Evolutionary conservation across 37 sponge, comb jelly and placozoan species (phyloP).

Genomic region (Oopsacas minuta): DNA sequence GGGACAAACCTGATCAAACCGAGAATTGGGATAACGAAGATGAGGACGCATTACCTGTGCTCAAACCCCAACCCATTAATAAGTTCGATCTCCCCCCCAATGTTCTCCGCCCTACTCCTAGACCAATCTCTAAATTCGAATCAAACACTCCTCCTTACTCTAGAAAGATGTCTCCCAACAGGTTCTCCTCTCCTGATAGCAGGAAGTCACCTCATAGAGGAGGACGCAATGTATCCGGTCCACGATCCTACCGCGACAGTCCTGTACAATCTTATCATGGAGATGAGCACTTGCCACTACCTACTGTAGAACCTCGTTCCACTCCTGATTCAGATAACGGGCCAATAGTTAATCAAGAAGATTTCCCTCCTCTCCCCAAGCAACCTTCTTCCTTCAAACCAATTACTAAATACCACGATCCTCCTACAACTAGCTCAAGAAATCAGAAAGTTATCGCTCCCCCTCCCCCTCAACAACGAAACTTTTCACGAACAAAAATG

Average conservation of each 20-base stretch:
- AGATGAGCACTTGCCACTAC: background rate
- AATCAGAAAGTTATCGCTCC: too few relatives aligned
- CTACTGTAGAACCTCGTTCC: background rate
- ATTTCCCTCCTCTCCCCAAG: background rate
- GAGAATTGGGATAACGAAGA: constrained; percentile 1
- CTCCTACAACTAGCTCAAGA: background rate
- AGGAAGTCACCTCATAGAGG: background rate
- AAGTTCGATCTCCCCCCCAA: background rate
- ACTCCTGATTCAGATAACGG: background rate
- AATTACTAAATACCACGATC: background rate
- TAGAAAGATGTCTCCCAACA: background rate
- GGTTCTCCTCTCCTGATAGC: background rate
- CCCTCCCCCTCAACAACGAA: background rate
- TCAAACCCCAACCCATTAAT: background rate
- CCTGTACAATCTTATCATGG: background rate
- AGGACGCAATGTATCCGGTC: background rate
- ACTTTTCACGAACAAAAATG: background rate
- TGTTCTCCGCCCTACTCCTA: background rate
- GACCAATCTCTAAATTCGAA: background rate
- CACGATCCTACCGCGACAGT: background rate
- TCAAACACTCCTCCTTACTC: background rate
- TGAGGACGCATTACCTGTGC: background rate
- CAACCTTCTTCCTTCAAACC: background rate
- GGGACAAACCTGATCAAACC: background rate
- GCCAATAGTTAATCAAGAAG: background rate